These are phyloP conservation scores for Nephrotoma flavescens DNA, from an alignment of 2,888 invertebrate genomes.

Conservation along the genomic window DNA sequence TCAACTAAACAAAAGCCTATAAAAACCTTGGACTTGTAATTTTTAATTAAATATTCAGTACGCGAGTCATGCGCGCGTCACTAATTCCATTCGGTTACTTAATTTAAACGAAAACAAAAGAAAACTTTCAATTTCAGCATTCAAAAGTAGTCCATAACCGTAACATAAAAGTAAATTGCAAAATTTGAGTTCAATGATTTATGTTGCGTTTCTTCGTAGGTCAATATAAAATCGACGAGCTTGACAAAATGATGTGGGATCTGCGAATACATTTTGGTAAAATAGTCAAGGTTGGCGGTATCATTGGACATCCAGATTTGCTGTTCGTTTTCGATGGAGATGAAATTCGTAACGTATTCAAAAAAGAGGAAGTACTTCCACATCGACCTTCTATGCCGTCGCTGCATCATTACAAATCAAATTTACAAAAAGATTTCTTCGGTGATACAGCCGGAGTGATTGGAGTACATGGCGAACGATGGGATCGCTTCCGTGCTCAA, in stretches of 20 bases:
- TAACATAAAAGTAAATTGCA: neutral
- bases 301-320: slow-evolving; percentile 62
- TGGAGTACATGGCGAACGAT: slow-evolving; percentile 73
- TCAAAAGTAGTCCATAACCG: neutral
- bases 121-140: neutral
- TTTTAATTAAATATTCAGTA: neutral
- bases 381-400: slow-evolving; percentile 58
- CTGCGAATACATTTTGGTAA: slow-evolving; percentile 39
- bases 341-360: slow-evolving; percentile 53
- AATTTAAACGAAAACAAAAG: slow-evolving; percentile 1
- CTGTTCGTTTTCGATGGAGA: slow-evolving; percentile 60
- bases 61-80: neutral
- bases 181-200: neutral
- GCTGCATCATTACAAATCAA: slow-evolving; percentile 53
- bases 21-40: neutral
- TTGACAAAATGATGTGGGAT: slow-evolving; percentile 42
- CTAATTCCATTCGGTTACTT: slow-evolving; percentile 1
- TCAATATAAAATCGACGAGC: slow-evolving; percentile 40
- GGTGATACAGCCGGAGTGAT: slow-evolving; percentile 56
- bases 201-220: slow-evolving; percentile 24
- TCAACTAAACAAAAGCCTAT: neutral
- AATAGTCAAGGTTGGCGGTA: slow-evolving; percentile 50
- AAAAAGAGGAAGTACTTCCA: slow-evolving; percentile 53
- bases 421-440: slow-evolving; percentile 51
- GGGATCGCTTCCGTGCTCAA: slow-evolving; percentile 71